Evolutionary conservation across 2,113 vertebrate genomes (phyloP), one percentile per base, ranked within the genome.

Genomic region (Desmodus rotundus): DNA sequence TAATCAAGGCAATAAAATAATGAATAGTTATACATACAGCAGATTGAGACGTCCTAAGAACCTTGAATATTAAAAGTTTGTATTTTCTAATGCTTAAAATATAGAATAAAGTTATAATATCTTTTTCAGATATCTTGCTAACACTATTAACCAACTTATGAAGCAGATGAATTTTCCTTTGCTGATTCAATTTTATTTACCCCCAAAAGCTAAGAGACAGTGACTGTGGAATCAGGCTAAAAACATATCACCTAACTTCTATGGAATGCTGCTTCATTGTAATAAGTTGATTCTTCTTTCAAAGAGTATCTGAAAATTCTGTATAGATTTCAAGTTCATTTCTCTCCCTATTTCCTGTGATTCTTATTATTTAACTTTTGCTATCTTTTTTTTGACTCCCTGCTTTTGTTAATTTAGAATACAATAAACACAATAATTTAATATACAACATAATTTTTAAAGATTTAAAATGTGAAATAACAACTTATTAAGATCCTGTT

Each of bases 401-500:
- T 88, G 88, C 33, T 87, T 95, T 94, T 80, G 41, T 93, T 93
- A 95, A 84, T 95, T 97, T 97, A 87, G 74, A 95, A 43, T 90
- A 67, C 3, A 16, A 4, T 43, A 47, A 54, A n/a, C 4, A 92
- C 67, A 15, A 77, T 8, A 68, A 82, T 28, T 41, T 61, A 54
- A 77, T 47, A 76, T 36, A 50, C 2, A 76, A 50, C 38, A 9
- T 56, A 72, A 45, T 94, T 0, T 0, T 56, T 12, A 83, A 83
- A 81, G 89, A 97, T 95, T 92, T 95, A 97, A 96, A 93, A 92
- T 86, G 10, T 77, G 52, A 78, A 95, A 95, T 63, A 41, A 94
- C 87, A 91, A 89, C 88, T 96, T 56, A 93, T 97, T 95, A 91
- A 72, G 89, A 96, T 97, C 98, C 80, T 47, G 47, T 33, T 89